phyloP scores from a whole-genome alignment of 2,888 invertebrate genomes.

The Iselma pallidipennis region DNA sequence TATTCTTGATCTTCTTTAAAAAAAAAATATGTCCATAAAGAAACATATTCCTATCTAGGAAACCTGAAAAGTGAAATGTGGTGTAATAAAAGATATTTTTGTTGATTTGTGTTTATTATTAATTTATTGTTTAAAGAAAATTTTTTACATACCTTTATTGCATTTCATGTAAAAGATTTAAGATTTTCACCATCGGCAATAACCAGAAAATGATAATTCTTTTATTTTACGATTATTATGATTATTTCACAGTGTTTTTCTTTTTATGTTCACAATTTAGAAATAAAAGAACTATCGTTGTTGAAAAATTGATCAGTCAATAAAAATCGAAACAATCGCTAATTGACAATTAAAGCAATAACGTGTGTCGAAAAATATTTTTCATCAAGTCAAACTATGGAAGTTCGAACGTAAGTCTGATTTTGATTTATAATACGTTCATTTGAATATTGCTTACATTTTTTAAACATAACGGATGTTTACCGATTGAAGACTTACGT shows the following conservation, averaged over 20 bases:
- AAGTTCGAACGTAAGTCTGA: neutral
- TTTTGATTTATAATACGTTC: too few species aligned
- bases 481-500: too few species aligned
- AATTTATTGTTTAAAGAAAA: slow-evolving; percentile 24
- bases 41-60: neutral
- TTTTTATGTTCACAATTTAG: neutral
- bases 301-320: slow-evolving; percentile 33
- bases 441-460: too few species aligned
- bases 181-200: slow-evolving; percentile 28
- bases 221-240: slow-evolving; percentile 9
- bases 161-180: slow-evolving; percentile 4
- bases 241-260: slow-evolving; percentile 2
- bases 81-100: slow-evolving; percentile 30
- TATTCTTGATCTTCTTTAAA: neutral
- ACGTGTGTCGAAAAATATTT: neutral
- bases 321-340: slow-evolving; percentile 27
- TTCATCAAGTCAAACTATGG: neutral
- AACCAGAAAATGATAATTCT: slow-evolving; percentile 16
- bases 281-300: slow-evolving; percentile 21
- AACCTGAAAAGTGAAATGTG: slow-evolving; percentile 13
- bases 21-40: neutral
- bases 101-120: slow-evolving; percentile 16
- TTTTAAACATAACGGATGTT: too few species aligned
- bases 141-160: slow-evolving; percentile 5
- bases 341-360: slow-evolving; percentile 24